Percentiles rank a stretch among this genome's conserved stretches.
Evolutionary conservation across 2,888 invertebrate species (phyloP).

Genomic region (Linyphia triangularis): DNA sequence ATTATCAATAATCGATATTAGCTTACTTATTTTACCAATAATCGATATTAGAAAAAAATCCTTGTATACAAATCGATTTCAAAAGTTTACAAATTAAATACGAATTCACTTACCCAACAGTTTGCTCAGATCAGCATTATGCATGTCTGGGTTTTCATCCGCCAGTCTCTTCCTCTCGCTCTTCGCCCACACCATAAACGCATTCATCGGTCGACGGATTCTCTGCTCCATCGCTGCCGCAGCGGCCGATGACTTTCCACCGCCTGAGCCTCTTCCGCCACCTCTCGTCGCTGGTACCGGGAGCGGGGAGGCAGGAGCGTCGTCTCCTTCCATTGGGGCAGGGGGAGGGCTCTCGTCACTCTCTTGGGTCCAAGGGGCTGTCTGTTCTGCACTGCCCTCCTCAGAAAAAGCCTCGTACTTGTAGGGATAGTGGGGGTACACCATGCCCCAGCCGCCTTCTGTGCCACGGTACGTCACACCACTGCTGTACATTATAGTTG

Average conservation of each 20-base stretch:
- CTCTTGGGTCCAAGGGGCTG: background rate
- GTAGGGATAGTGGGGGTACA: slow-evolving; percentile 66
- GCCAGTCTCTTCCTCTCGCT: slow-evolving; percentile 97
- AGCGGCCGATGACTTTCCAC: slow-evolving; percentile 14
- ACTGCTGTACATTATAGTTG: slow-evolving; percentile 60
- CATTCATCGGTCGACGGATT: slow-evolving; percentile 97
- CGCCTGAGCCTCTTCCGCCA: slow-evolving; percentile 56
- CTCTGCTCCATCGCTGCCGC: slow-evolving; percentile 85
- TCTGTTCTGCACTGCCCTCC: background rate
- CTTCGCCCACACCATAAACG: slow-evolving; percentile 99
- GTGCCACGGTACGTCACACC: slow-evolving; percentile 43
- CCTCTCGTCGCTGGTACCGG: slow-evolving; percentile 40
- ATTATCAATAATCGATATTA: too few species aligned
- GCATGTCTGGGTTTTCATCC: slow-evolving; percentile 97
- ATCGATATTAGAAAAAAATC: too few species aligned
- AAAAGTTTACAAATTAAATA: too few species aligned
- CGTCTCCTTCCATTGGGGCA: slow-evolving; percentile 43
- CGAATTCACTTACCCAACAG: slow-evolving; percentile 91
- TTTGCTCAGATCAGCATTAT: slow-evolving; percentile 98
- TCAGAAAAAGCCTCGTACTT: slow-evolving; percentile 38
- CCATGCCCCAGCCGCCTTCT: slow-evolving; percentile 68
- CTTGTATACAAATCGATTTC: too few species aligned
- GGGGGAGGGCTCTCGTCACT: slow-evolving; percentile 64
- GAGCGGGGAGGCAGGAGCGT: slow-evolving; percentile 15
- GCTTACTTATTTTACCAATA: too few species aligned